Evolutionary conservation across 2,888 invertebrate species (phyloP), one percentile per base, ranked within the genome.

Genomic region (Melieria crassipennis): DNA sequence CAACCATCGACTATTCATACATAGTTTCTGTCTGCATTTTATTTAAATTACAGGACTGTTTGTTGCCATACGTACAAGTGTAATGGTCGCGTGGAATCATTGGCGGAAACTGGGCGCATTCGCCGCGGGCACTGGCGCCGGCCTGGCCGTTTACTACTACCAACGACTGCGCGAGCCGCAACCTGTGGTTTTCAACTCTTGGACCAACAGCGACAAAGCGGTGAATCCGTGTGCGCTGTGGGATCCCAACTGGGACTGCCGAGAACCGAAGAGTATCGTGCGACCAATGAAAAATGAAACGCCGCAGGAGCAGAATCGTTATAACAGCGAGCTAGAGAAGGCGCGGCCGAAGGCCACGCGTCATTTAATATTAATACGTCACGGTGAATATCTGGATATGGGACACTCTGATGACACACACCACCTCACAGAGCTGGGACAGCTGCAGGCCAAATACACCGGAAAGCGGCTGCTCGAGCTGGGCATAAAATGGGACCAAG

Each of bases 191-290:
- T 85, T 88, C 56, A 90, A 90, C 78, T 91, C 93, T 0, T 93
- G 92, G 92, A 93, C 93, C 0, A 91, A 91, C 6, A 79, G 78
- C 45, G 78, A 80, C 2, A 74, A 71, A 13, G 77, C 79, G 10
- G 69, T 85, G 4, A 79, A 77, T 58, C 75, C 80, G 0, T 88
- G 88, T 72, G 88, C 92, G 0, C 90, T 91, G 82, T 97, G 97
- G 97, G 93, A 96, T 79, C 88, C 88, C 68, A 95, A 97, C 87
- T 97, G 97, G 97, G 97, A 97, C 85, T 93, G 94, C 81, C 89
- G 96, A 50, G 92, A 93, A 74, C 94, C 96, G 3, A 90, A 90
- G 74, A 90, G 90, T 77, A 84, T 94, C 73, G 89, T 93, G 0
- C 91, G 91, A 75, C 94, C 94, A 1, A 79, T 84, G 47, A 87